Evolutionary conservation across 2,797 vertebrate genomes (phyloP).

Genomic region (Tragopan temminckii): DNA sequence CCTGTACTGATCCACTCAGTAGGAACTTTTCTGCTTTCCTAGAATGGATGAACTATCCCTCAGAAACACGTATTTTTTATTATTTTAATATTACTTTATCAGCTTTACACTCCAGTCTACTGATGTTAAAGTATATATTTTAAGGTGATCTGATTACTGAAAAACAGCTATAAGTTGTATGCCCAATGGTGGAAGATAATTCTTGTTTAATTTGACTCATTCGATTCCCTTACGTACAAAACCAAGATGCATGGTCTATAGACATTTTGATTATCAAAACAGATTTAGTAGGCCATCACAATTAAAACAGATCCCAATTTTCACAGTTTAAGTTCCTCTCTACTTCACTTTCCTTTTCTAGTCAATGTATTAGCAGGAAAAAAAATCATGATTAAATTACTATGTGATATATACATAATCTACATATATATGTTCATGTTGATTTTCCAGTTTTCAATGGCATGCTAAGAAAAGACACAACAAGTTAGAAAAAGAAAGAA

Average conservation of each 20-base stretch:
- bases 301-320: neutral
- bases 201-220: neutral
- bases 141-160: neutral
- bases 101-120: constrained; percentile 11
- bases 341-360: neutral
- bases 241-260: neutral
- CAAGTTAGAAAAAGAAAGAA: neutral
- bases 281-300: neutral
- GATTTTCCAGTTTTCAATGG: neutral
- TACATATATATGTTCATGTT: neutral
- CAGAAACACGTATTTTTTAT: constrained; percentile 61
- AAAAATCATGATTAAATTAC: neutral
- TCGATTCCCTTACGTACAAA: neutral
- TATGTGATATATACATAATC: neutral
- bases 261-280: neutral
- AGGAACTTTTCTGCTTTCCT: constrained; percentile 80
- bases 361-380: neutral
- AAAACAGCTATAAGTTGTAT: neutral
- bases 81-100: constrained; percentile 51
- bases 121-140: constrained; percentile 63
- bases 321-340: neutral
- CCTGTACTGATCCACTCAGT: constrained; percentile 81
- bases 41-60: constrained; percentile 47
- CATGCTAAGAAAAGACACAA: neutral
- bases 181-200: neutral